Evolutionary conservation across 2,888 invertebrate genomes (phyloP), one percentile per base, ranked within the genome.

Genomic region (Lagria hirta): DNA sequence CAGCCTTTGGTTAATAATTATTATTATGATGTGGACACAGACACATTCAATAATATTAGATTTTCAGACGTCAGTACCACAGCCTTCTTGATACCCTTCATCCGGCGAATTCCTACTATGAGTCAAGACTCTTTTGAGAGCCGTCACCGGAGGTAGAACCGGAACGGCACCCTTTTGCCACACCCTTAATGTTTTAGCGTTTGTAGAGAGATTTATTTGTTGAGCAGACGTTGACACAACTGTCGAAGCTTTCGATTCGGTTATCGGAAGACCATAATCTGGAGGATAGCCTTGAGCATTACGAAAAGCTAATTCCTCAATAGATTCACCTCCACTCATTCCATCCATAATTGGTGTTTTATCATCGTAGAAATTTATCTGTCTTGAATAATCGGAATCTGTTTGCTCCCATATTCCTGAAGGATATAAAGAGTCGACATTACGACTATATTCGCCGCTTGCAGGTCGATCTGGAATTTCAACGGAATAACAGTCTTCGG

Each of bases 41-140:
- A 20, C 18, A 18, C 17, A n/a, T n/a, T n/a, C n/a, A 21, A 12
- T 2, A 29, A 40, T 20, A 7, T 34, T 24, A 27, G 26, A 15
- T 24, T 16, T 68, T 78, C 86, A 91, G 71, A 92, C 92, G 73
- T 92, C 91, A 56, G 92, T 92, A 57, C 91, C 91, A 73, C 90
- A 89, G 63, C 92, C 92, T 74, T 92, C 92, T 71, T 91, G 91
- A 70, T 91, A 92, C 49, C 90, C 89, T 72, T 93, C 92, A 65
- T 93, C 93, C 23, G 89, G 86, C 13, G 91, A 87, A 69, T 88
- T 90, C 65, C 91, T 82, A 61, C 83, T 87, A 71, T 84, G 86
- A 58, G 84, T 85, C 52, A 90, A 80, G 46, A 86, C 90, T 52
- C 90, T 82, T 71, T 91, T 91, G 54, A 89, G 78, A 52, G 88